Conservation (phyloP, 2,797 vertebrate genomes). For the Silurus lanzhouensis region DNA sequence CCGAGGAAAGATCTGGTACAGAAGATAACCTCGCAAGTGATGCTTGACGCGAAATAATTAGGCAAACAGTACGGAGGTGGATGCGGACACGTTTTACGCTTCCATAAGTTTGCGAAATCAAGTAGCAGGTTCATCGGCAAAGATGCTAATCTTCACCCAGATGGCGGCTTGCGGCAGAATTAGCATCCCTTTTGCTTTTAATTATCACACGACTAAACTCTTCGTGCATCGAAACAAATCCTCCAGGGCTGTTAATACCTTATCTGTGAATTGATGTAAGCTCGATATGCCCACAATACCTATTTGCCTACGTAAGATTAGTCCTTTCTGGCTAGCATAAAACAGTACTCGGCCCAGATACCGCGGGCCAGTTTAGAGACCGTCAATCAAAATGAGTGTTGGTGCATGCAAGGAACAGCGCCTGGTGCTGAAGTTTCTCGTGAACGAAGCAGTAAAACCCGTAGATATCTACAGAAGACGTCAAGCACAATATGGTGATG, state of each 20-base stretch:
- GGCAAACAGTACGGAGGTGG: constrained; percentile 29
- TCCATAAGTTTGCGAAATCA: neutral
- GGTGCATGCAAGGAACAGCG: too few relatives aligned
- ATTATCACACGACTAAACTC: constrained; percentile 1
- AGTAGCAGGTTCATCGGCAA: neutral
- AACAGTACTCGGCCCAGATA: too few relatives aligned
- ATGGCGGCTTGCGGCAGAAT: neutral
- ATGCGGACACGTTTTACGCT: constrained; percentile 3
- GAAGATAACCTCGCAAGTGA: constrained; percentile 42
- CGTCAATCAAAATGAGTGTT: too few relatives aligned
- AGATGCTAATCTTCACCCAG: neutral
- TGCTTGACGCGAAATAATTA: constrained; percentile 42
- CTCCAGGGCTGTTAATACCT: neutral
- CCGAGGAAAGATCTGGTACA: constrained; percentile 43
- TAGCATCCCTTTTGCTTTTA: neutral
- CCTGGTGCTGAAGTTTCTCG: too few relatives aligned
- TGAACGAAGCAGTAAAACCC: too few relatives aligned
- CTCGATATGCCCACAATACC: too few relatives aligned
- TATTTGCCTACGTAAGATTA: too few relatives aligned
- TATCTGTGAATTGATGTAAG: neutral
- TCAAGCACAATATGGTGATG: too few relatives aligned
- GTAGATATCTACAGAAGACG: too few relatives aligned
- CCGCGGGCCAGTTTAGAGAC: too few relatives aligned
- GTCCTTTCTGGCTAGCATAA: too few relatives aligned
- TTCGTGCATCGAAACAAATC: neutral